Base-by-base conservation (phyloP, 2,113 vertebrate species). In the Thunnus thynnus region DNA sequence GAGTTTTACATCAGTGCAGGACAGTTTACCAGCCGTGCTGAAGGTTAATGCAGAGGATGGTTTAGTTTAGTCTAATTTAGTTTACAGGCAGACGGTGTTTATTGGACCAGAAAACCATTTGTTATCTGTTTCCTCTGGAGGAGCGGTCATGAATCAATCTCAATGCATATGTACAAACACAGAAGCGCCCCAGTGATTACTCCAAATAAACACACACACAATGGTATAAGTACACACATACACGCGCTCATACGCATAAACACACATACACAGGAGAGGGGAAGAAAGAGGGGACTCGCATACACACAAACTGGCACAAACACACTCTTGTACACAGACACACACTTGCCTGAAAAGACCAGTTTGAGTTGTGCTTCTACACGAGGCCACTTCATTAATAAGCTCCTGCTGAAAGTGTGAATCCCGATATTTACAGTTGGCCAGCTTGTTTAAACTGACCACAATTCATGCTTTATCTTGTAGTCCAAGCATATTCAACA, bases 61-160 rank as follows among this genome's bases (percentile, higher is more conserved):
- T 90, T 89, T 89, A 72, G 83, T 88, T 91, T 87, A 88, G 75
- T 69, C 72, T 88, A 55, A 87, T 91, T 91, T 89, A 58, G 78
- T 88, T 90, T 86, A 86, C 72, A 80, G 77, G 82, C 83, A 44
- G 70, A 70, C 87, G 1, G 75, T 89, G 90, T 90, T 94, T 90
- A 92, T 87, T 88, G 81, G 88, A 90, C 66, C 91, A 76, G 85
- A 89, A 92, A 89, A 86, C 89, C 87, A 93, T 93, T 93, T 89
- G 84, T 92, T 93, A 89, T 92, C 86, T 60, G 72, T 89, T 92
- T 91, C 89, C 90, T 86, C 84, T 83, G 76, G 71, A 91, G 88
- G 65, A 83, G 63, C 72, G 41, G 44, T 79, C 87, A 90, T 93
- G 87, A 92, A 93, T 93, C 89, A 93, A 83, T 83, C 88, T 69